Evolutionary conservation across 2,113 vertebrate genomes (phyloP).

Genomic region (Ploceus nigricollis): DNA sequence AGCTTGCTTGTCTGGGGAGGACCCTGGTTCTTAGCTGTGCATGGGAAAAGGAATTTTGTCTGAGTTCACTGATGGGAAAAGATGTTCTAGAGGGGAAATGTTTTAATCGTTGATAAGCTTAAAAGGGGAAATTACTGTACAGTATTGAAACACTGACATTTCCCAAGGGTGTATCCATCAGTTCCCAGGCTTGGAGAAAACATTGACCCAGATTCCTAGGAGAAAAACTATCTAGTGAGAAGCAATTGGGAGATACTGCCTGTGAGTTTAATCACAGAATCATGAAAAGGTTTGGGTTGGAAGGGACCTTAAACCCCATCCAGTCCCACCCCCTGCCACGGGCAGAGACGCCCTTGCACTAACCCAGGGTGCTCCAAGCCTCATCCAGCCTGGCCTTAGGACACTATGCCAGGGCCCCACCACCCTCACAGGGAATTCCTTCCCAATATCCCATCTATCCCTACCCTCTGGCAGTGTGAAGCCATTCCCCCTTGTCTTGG

Average conservation of each 20-base stretch:
- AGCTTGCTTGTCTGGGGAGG: neutral
- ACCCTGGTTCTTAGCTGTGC: neutral
- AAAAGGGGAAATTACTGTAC: neutral
- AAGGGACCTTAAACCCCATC: neutral
- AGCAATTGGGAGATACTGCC: neutral
- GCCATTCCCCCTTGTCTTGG: no score
- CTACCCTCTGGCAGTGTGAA: neutral
- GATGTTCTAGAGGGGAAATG: neutral
- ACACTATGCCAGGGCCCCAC: neutral
- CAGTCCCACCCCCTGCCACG: neutral
- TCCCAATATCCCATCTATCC: neutral
- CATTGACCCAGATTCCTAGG: neutral
- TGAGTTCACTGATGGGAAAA: neutral
- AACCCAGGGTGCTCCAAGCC: accelerated
- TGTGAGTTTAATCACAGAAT: neutral
- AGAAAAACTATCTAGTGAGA: neutral
- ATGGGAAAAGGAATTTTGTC: neutral
- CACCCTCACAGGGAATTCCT: neutral
- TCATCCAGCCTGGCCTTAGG: neutral
- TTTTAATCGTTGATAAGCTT: neutral
- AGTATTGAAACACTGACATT: neutral
- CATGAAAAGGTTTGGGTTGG: neutral
- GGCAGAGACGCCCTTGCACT: neutral
- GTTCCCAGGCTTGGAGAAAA: neutral
- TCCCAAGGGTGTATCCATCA: accelerated